Percentiles rank a stretch among this genome's conserved stretches.
Evolutionary conservation across 2,888 invertebrate species (phyloP).

Genomic region (Phoronis australis): DNA sequence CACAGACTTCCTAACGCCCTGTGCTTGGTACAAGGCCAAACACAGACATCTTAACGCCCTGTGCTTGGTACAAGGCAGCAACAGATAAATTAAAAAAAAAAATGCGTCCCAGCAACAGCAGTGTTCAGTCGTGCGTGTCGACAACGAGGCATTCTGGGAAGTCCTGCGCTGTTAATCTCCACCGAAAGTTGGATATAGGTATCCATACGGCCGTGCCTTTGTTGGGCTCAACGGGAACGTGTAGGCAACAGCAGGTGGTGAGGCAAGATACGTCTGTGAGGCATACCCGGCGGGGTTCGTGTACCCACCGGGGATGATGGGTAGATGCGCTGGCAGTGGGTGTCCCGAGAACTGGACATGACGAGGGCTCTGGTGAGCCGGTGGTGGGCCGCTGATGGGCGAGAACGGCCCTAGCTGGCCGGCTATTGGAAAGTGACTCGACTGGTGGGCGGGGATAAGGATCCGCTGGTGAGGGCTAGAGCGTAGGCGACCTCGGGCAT

Average conservation of each 20-base stretch:
- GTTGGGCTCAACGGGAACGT: constrained; percentile 66
- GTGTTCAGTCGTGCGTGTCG: too few species aligned
- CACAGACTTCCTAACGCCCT: too few species aligned
- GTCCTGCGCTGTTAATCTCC: too few species aligned
- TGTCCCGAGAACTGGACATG: constrained; percentile 61
- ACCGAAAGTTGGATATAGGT: constrained; percentile 67
- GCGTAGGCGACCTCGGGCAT: constrained; percentile 59
- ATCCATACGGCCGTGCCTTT: constrained; percentile 62
- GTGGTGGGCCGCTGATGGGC: constrained; percentile 66
- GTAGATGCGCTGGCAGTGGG: constrained; percentile 76
- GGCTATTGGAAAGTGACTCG: constrained; percentile 37
- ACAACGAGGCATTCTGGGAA: too few species aligned
- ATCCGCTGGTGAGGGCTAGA: constrained; percentile 47
- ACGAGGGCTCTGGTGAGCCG: constrained; percentile 70
- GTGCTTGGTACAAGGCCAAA: too few species aligned
- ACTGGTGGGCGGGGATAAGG: constrained; percentile 47
- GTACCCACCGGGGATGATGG: constrained; percentile 30
- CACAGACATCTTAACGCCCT: too few species aligned
- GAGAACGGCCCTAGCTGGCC: constrained; percentile 42
- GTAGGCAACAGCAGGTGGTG: constrained; percentile 60
- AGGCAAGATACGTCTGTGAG: constrained; percentile 56
- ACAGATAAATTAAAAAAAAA: too few species aligned
- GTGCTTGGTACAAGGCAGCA: too few species aligned
- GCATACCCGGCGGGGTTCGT: constrained; percentile 39
- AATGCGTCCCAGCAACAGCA: too few species aligned